These are phyloP conservation scores for Cephus rjabovi DNA, from an alignment of 2,888 invertebrate species.

Conservation along the genomic window DNA sequence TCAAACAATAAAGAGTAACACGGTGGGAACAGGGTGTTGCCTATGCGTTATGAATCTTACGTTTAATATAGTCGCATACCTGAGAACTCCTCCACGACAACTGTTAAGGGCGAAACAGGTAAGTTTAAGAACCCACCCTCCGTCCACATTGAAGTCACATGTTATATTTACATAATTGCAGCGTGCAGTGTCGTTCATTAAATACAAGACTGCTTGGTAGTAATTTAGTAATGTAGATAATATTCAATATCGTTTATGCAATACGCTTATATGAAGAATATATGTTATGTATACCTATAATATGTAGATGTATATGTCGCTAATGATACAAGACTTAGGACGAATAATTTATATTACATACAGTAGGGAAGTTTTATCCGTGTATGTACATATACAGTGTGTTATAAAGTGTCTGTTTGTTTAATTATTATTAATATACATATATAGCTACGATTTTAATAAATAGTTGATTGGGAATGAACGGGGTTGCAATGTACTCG, in stretches of 20 bases:
- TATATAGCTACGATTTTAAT: background rate
- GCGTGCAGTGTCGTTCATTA: background rate
- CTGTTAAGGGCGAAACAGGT: conserved; percentile 59
- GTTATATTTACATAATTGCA: conserved; percentile 59
- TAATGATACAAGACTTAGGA: conserved; percentile 15
- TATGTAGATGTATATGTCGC: background rate
- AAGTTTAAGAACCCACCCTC: conserved; percentile 53
- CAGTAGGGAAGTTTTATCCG: conserved; percentile 33
- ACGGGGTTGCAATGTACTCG: background rate
- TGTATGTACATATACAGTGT: conserved; percentile 8
- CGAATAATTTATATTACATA: conserved; percentile 47
- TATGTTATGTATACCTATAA: background rate
- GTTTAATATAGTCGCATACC: conserved; percentile 47
- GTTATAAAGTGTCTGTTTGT: background rate
- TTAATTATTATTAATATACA: background rate
- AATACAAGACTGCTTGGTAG: background rate
- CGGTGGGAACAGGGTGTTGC: background rate
- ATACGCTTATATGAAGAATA: background rate
- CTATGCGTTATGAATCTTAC: background rate
- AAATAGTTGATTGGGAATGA: background rate
- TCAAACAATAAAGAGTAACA: background rate
- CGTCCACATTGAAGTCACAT: conserved; percentile 63
- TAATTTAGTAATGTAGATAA: background rate
- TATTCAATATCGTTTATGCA: background rate
- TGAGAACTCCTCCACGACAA: conserved; percentile 60